Evolutionary conservation across 2,888 invertebrate species (phyloP), one percentile per base, ranked within the genome.

Genomic region (Rhamphomyia laevipes): DNA sequence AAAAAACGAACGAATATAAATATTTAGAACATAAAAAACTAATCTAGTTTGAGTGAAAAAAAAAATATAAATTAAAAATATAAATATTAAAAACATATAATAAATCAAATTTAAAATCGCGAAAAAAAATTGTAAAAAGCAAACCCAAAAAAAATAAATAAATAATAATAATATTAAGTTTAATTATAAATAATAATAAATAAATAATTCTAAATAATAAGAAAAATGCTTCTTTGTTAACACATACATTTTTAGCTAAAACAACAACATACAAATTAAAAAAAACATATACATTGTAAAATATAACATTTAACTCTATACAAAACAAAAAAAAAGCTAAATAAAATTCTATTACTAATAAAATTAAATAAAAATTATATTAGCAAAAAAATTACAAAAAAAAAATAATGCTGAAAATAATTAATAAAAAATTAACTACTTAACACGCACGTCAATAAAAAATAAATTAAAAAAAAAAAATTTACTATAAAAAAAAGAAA

Each of bases 171-270:
- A 50, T 52, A 42, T 47, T 45, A 52, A 48, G 42, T 46, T 43
- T 47, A 50, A 45, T 38, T 47, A 47, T 37, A 35, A 48, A 45
- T 44, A 48, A 51, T 47, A 52, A n/a, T n/a, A 48, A 38, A 46
- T 44, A 38, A 52, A 46, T 46, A 49, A 48, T 47, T 49, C 47
- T 46, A 49, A 43, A 49, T 46, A 54, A 45, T 35, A 47, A 40
- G 53, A 50, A 51, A 48, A 63, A 61, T 60, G 64, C 66, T 66
- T 66, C 64, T 66, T 66, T 66, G 65, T 66, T 64, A 62, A 66
- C 59, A 65, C 66, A 51, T 53, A 49, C 45, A 42, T 59, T 57
- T 59, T 60, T 60, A 62, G 61, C 62, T 61, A 51, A 42, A 41
- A 16, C 15, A 41, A 42, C 21, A 23, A 42, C 21, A 42, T 23